Conservation (phyloP, 2,113 vertebrate species). For the Asarcornis scutulata region DNA sequence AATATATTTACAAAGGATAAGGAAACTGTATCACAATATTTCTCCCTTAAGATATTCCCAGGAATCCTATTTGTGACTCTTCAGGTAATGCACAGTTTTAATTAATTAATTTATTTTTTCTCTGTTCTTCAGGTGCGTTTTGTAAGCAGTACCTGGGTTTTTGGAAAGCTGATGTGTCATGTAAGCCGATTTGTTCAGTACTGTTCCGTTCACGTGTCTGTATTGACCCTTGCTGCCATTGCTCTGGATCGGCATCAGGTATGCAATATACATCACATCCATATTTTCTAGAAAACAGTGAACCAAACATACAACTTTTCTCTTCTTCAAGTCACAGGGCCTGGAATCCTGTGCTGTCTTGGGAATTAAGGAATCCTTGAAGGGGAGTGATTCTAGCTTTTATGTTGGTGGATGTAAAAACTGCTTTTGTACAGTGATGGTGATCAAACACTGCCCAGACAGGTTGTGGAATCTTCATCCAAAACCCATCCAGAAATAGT, state of each 20-base stretch:
- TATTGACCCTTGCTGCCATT: constrained; percentile 81
- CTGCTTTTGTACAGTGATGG: background rate
- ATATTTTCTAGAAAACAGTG: background rate
- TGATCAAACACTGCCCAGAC: background rate
- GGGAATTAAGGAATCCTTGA: background rate
- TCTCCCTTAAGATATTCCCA: background rate
- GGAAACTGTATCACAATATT: background rate
- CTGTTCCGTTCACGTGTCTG: constrained; percentile 82
- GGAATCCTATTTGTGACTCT: background rate
- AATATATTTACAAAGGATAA: background rate
- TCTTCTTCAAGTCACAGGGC: background rate
- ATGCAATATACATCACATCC: background rate
- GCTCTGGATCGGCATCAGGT: constrained; percentile 82
- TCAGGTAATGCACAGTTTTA: too few relatives aligned
- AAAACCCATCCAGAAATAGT: background rate
- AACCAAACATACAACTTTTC: rapidly evolving
- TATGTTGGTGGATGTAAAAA: background rate
- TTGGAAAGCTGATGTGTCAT: constrained; percentile 83
- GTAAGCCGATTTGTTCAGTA: constrained; percentile 83
- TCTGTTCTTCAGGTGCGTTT: constrained; percentile 75
- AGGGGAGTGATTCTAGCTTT: background rate
- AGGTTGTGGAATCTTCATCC: background rate
- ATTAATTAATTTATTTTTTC: background rate
- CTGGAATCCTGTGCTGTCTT: background rate
- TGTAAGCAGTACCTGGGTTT: constrained; percentile 83